Evolutionary conservation across 2,888 invertebrate genomes (phyloP), one percentile per base, ranked within the genome.

Genomic region (Stenchaetothrips biformis): DNA sequence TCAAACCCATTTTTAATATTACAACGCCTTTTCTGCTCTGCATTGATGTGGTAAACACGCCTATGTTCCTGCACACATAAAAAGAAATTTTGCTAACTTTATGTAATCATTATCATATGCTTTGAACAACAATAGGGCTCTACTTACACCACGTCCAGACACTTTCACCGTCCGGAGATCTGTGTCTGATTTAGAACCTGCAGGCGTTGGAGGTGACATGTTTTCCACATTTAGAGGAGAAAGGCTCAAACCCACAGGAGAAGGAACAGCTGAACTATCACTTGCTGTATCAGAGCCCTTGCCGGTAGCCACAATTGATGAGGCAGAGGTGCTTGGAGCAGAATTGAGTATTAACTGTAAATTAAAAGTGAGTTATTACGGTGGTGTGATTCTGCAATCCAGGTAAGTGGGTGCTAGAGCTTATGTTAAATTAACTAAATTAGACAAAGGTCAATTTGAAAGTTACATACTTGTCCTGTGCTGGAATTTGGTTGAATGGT

Each of bases 1-100:
- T 98, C 98, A 87, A 98, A 98, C 67, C 98, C 98, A 86, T 95
- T 95, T 88, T 98, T 98, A 85, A 98, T 97, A 87, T 97, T 98
- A 87, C 95, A 97, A 80, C 98, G 90, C 59, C 98, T 90, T 87
- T 98, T 98, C 88, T 98, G 97, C 86, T 98, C 98, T 0, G 98
- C 97, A 87, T 96, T 96, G 84, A 96, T 94, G 87, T 98, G 98
- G 18, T 95, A 95, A 82, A 93, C 94, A 80, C 97, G 91, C 78
- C 94, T 89, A 84, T 94, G 92, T 85, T 94, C 92, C 85, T 89
- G 82, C 62, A 84, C 82, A 78, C 79, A 48, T 79, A 81, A 81
- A 37, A 37, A 2, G 37, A 37, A 4, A 37, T 37, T 37, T 37
- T 37, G 37, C 4, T 37, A 37, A 4, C 37, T 2, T 37, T 4